Percentiles rank a stretch among this genome's conserved stretches.
Evolutionary conservation across 1,140 invertebrate species (phyloP).

Genomic region (Zaprionus nigranus): DNA sequence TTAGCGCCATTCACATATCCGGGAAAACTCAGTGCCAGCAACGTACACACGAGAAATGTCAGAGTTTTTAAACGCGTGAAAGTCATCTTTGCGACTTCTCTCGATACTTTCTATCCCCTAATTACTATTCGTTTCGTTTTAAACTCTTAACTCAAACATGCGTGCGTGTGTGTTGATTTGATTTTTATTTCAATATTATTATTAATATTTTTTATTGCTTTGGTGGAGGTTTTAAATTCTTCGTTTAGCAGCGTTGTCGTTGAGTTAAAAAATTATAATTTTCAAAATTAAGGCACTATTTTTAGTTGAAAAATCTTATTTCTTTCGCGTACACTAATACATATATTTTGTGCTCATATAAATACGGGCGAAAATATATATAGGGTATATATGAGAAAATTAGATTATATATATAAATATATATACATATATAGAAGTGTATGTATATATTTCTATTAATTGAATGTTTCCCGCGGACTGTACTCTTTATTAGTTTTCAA

Average conservation of each 20-base stretch:
- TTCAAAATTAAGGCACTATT: conserved; percentile 75
- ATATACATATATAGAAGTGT: conserved; percentile 39
- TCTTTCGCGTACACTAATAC: conserved; percentile 77
- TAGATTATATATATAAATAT: conserved; percentile 65
- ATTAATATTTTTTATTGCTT: conserved; percentile 24
- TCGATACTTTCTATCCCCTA: conserved; percentile 38
- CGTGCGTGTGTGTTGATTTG: conserved; percentile 48
- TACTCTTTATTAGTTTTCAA: conserved; percentile 69
- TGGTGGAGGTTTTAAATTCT: conserved; percentile 41
- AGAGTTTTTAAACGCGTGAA: conserved; percentile 83
- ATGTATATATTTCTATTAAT: conserved; percentile 65
- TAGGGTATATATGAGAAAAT: conserved; percentile 70
- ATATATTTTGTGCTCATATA: conserved; percentile 70
- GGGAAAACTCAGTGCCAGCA: conserved; percentile 84
- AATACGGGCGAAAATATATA: conserved; percentile 64
- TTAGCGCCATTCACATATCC: conserved; percentile 81
- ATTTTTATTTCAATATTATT: not conserved
- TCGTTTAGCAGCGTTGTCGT: conserved; percentile 64
- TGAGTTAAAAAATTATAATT: conserved; percentile 63
- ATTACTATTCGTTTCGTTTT: conserved; percentile 44
- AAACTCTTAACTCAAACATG: conserved; percentile 75
- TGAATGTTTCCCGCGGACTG: conserved; percentile 84
- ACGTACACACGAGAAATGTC: conserved; percentile 78
- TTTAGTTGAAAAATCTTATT: conserved; percentile 80
- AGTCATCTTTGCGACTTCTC: conserved; percentile 71